A percentile compares a stretch with the other conserved stretches of the same genome.
Conservation (phyloP, 2,888 invertebrate species). For the Saturnia japonica region DNA sequence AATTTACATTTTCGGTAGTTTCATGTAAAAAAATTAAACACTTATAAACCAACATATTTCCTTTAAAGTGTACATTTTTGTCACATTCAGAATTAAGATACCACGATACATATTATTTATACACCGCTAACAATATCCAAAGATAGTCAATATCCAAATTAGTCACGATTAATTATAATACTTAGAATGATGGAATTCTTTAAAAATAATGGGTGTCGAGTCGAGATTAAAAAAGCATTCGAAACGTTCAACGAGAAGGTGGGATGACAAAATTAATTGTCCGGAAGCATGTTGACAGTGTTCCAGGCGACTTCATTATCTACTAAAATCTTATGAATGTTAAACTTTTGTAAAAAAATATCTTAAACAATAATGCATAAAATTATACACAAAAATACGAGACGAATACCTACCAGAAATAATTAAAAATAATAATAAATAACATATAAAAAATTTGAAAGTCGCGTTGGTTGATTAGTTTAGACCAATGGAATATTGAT, state of each 20-base stretch:
- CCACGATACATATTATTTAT: too few relatives aligned
- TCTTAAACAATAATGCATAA: background rate
- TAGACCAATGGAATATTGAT: too few relatives aligned
- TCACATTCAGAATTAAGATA: too few relatives aligned
- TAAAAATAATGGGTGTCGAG: background rate
- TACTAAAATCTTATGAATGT: background rate
- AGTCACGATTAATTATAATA: background rate
- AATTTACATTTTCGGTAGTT: too few relatives aligned
- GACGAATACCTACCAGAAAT: too few relatives aligned
- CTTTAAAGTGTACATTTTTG: too few relatives aligned
- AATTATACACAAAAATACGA: background rate
- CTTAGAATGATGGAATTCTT: background rate
- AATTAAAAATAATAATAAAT: too few relatives aligned
- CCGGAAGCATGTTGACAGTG: background rate
- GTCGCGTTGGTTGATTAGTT: too few relatives aligned
- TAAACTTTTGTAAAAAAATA: background rate
- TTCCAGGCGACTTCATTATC: background rate
- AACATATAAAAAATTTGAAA: too few relatives aligned
- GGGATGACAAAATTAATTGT: conserved; percentile 9
- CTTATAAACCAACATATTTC: too few relatives aligned
- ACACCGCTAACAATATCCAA: background rate
- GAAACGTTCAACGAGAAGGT: conserved; percentile 4
- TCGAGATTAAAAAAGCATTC: background rate
- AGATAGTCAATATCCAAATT: background rate
- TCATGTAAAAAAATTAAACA: too few relatives aligned